These are phyloP conservation scores for Quadroppia sp. DNA, from an alignment of 2,888 invertebrate genomes.

Conservation along the genomic window DNA sequence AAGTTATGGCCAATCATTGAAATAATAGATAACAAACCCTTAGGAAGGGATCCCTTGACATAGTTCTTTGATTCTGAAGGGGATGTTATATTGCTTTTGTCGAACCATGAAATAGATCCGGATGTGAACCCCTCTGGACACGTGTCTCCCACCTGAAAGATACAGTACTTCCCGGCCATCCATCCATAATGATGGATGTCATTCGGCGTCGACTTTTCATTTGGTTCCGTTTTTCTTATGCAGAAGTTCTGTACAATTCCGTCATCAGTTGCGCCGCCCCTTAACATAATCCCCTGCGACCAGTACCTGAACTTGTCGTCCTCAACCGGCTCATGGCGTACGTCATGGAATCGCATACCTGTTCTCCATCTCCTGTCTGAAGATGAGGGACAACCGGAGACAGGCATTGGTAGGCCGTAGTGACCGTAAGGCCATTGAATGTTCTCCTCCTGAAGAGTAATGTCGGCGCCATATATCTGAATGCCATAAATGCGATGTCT, in stretches of 20 bases:
- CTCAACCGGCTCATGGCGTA: slow-evolving; percentile 47
- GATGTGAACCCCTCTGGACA: slow-evolving; percentile 48
- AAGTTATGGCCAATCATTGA: background rate
- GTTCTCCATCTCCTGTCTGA: slow-evolving; percentile 45
- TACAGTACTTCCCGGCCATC: slow-evolving; percentile 49
- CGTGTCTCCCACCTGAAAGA: slow-evolving; percentile 47
- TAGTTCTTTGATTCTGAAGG: background rate
- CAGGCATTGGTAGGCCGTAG: slow-evolving; percentile 49
- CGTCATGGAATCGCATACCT: slow-evolving; percentile 48
- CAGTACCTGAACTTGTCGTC: slow-evolving; percentile 48
- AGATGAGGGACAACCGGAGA: slow-evolving; percentile 48
- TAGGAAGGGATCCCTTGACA: slow-evolving; percentile 38
- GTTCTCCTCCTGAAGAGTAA: slow-evolving; percentile 20
- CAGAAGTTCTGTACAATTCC: slow-evolving; percentile 49
- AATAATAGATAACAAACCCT: slow-evolving; percentile 21
- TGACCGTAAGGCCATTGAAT: slow-evolving; percentile 48
- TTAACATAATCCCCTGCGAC: slow-evolving; percentile 48
- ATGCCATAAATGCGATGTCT: slow-evolving; percentile 48
- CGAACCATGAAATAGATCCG: slow-evolving; percentile 48
- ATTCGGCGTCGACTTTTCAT: background rate
- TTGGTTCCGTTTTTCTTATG: slow-evolving; percentile 44
- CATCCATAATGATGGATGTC: slow-evolving; percentile 43
- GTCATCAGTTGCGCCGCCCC: slow-evolving; percentile 45
- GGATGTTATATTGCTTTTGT: slow-evolving; percentile 42
- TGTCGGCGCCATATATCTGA: slow-evolving; percentile 44